A percentile compares a stretch with the other conserved stretches of the same genome.
phyloP scores from a whole-genome alignment of 2,888 invertebrate species.

The Pyrochroa serraticornis region DNA sequence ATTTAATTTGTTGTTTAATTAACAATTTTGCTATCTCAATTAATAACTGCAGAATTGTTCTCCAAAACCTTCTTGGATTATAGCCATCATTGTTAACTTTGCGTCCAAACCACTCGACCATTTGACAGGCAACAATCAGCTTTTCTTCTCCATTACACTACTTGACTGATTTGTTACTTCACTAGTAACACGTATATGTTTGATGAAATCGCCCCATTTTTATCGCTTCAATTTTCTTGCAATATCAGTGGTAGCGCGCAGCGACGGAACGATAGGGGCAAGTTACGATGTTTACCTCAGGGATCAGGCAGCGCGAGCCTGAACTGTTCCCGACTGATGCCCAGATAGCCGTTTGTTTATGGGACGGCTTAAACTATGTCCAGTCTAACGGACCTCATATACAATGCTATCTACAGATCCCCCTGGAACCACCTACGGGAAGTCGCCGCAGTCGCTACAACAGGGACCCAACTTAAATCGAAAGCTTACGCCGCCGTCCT shows the following conservation, averaged over 20 bases:
- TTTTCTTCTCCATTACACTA: too few species aligned
- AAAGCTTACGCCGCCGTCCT: conserved; percentile 21
- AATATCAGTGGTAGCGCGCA: conserved; percentile 35
- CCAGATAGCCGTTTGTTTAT: conserved; percentile 59
- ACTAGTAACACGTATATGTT: too few species aligned
- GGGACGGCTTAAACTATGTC: conserved; percentile 60
- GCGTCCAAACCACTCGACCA: too few species aligned
- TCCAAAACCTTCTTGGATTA: too few species aligned
- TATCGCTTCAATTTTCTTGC: conserved; percentile 29
- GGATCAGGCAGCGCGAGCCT: conserved; percentile 51
- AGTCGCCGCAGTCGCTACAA: conserved; percentile 23
- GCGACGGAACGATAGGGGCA: conserved; percentile 50
- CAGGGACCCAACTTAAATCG: conserved; percentile 30
- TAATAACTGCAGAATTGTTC: too few species aligned
- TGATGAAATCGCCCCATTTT: too few species aligned
- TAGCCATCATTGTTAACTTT: too few species aligned
- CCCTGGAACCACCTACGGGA: conserved; percentile 51
- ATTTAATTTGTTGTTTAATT: too few species aligned
- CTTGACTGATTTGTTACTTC: too few species aligned
- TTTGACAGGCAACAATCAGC: too few species aligned
- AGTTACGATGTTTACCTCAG: conserved; percentile 59
- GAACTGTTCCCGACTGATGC: conserved; percentile 58
- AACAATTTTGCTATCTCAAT: too few species aligned
- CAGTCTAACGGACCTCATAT: conserved; percentile 60
- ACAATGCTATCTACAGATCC: conserved; percentile 59